Percentiles rank a stretch among this genome's conserved stretches.
Conservation (phyloP, 2,113 vertebrate species). For the Cyanoliseus patagonus region DNA sequence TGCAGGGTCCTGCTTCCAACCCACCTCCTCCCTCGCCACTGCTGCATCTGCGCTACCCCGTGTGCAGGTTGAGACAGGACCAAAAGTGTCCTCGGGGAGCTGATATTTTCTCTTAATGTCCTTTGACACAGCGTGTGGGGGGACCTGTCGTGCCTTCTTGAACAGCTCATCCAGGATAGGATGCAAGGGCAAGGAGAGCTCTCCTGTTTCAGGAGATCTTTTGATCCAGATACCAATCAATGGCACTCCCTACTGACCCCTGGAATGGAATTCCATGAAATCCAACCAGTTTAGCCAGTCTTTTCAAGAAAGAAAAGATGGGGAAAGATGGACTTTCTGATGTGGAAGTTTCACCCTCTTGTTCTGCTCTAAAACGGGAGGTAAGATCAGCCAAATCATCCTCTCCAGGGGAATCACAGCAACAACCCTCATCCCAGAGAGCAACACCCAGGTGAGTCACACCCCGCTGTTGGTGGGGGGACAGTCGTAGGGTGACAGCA, state of each 20-base stretch:
- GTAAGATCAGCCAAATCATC: not conserved
- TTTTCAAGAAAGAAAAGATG: not conserved
- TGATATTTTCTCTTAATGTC: not conserved
- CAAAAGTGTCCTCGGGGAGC: accelerated
- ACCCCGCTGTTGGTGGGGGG: accelerated
- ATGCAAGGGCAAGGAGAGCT: not conserved
- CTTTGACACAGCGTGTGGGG: not conserved
- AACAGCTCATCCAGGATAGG: not conserved
- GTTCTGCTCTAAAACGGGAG: not conserved
- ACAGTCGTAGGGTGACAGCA: not conserved
- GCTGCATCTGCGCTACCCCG: not conserved
- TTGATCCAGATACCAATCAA: not conserved
- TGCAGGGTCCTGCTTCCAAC: not conserved
- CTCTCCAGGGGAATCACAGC: not conserved
- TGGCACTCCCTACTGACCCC: not conserved
- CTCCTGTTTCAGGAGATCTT: not conserved
- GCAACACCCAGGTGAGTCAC: not conserved
- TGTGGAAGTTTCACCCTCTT: not conserved
- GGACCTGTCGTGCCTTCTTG: not conserved
- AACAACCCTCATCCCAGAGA: not conserved
- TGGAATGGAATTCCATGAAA: not conserved
- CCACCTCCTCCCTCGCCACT: not conserved
- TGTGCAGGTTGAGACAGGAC: not conserved
- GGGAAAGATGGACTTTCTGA: not conserved
- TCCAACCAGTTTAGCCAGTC: not conserved